These are phyloP conservation scores for Ashinkailepas kermadecensis DNA, from an alignment of 2,888 invertebrate species.

Conservation along the genomic window DNA sequence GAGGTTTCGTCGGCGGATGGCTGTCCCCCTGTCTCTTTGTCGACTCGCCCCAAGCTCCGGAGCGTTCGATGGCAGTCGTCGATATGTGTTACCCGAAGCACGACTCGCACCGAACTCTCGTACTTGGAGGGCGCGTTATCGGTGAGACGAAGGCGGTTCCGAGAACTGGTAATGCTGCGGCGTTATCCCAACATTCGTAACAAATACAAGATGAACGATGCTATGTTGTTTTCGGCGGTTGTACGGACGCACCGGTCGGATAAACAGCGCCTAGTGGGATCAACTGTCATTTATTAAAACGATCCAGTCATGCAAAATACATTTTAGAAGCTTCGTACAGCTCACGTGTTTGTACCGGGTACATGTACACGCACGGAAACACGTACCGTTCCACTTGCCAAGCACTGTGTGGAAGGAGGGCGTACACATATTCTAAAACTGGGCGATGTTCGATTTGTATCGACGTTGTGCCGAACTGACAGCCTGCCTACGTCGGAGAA, in stretches of 20 bases:
- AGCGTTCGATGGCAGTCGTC: background rate
- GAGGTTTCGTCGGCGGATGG: background rate
- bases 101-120: background rate
- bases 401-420: no score
- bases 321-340: background rate
- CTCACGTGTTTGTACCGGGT: constrained; percentile 5
- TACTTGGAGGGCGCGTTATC: background rate
- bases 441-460: no score
- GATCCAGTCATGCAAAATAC: background rate
- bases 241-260: no score
- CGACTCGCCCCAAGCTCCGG: background rate
- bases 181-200: background rate
- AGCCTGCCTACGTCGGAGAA: no score
- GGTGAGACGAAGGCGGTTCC: background rate
- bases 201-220: background rate
- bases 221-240: no score
- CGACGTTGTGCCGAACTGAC: no score
- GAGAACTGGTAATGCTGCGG: background rate
- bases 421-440: no score
- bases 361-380: background rate
- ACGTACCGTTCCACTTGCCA: background rate
- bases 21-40: no score
- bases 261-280: background rate
- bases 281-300: background rate
- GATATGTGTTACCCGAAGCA: background rate